These are phyloP conservation scores for Seriola aureovittata DNA, from an alignment of 2,113 vertebrate species.

Conservation along the genomic window DNA sequence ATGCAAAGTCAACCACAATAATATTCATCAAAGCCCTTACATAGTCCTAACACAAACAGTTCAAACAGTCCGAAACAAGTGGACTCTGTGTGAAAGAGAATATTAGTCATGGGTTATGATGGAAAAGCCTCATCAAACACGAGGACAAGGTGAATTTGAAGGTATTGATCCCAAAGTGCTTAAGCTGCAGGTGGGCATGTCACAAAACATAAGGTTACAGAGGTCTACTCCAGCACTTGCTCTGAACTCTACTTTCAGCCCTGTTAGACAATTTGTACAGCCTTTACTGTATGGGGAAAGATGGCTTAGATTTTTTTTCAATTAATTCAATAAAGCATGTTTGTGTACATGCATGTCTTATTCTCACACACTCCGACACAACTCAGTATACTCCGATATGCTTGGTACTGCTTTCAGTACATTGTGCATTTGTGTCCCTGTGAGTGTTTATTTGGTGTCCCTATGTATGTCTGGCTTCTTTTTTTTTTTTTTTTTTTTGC, in stretches of 20 bases:
- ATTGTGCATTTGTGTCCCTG: conserved; percentile 1
- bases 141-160: conserved; percentile 21
- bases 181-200: conserved; percentile 8
- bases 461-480: neutral
- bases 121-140: conserved; percentile 29
- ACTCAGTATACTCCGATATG: neutral
- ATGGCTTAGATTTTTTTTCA: neutral
- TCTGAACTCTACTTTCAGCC: neutral
- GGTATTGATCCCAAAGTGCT: conserved; percentile 23
- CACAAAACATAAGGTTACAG: neutral
- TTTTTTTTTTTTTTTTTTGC: conserved; percentile 6
- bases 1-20: neutral
- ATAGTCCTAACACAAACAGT: no score
- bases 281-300: neutral
- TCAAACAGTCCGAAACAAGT: no score
- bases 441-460: conserved; percentile 34
- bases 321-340: neutral
- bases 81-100: neutral
- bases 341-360: neutral
- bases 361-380: neutral
- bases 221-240: neutral
- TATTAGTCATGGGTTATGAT: conserved; percentile 13
- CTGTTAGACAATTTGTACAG: neutral
- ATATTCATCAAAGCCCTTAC: no score
- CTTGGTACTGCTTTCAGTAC: conserved; percentile 4